These are phyloP conservation scores for Cosmorhoe ocellata DNA, from an alignment of 2,888 invertebrate genomes.

Conservation along the genomic window DNA sequence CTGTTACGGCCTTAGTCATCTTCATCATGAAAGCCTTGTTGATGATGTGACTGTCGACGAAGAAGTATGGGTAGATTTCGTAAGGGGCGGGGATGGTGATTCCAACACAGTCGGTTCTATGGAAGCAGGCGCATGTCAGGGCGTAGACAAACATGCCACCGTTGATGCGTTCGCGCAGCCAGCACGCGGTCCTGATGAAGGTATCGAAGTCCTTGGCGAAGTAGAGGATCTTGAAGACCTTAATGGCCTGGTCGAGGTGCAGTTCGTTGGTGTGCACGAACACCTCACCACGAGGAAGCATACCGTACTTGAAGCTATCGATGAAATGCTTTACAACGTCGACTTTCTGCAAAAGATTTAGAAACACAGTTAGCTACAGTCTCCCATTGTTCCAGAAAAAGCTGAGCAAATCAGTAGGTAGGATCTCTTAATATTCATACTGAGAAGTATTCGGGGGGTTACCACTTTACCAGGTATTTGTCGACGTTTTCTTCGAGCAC, in stretches of 20 bases:
- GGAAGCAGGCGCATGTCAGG: constrained; percentile 85
- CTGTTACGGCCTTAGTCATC: constrained; percentile 82
- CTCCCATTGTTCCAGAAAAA: background rate
- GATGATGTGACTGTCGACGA: constrained; percentile 87
- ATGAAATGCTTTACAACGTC: constrained; percentile 83
- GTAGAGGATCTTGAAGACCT: constrained; percentile 84
- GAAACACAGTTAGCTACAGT: no score
- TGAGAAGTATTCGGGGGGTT: no score
- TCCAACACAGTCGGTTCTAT: constrained; percentile 85
- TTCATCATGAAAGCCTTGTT: constrained; percentile 85
- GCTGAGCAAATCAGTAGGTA: no score
- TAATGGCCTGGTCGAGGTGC: constrained; percentile 84
- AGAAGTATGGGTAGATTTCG: constrained; percentile 90
- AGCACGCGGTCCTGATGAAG: constrained; percentile 85
- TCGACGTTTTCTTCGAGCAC: constrained; percentile 82
- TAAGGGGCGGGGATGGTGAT: constrained; percentile 87
- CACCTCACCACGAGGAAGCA: constrained; percentile 82
- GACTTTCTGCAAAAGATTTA: constrained; percentile 62
- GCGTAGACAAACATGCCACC: constrained; percentile 89
- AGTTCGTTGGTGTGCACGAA: constrained; percentile 84
- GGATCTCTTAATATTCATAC: no score
- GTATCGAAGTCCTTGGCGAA: constrained; percentile 87
- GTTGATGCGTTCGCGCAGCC: constrained; percentile 87
- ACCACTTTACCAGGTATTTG: constrained; percentile 80
- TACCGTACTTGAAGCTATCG: constrained; percentile 78